Evolutionary conservation across 2,888 invertebrate species (phyloP).

Genomic region (Zygogramma bicolorata): DNA sequence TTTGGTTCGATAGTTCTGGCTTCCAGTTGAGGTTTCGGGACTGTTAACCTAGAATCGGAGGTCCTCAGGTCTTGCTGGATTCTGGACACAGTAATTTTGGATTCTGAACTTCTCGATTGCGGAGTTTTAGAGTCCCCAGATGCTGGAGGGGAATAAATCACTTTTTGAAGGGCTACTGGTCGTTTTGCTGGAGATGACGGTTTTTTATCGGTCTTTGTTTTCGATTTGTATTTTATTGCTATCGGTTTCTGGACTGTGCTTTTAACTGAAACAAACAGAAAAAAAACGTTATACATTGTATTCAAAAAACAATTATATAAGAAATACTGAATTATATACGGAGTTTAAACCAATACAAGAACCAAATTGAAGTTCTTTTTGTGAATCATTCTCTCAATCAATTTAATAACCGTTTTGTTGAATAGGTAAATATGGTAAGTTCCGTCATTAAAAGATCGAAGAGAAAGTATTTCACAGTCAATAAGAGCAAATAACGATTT

Average conservation of each 20-base stretch:
- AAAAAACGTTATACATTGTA: too few relatives aligned
- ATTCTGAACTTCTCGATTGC: constrained; percentile 5
- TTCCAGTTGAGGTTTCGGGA: not conserved
- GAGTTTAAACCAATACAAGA: too few relatives aligned
- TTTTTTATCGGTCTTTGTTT: constrained; percentile 42
- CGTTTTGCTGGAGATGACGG: constrained; percentile 40
- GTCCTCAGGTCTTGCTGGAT: not conserved
- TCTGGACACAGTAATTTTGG: not conserved
- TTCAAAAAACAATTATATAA: too few relatives aligned
- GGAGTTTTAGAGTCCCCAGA: constrained; percentile 21
- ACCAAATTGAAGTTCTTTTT: too few relatives aligned
- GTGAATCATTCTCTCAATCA: too few relatives aligned
- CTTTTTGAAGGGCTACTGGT: constrained; percentile 44
- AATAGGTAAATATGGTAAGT: too few relatives aligned
- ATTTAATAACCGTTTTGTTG: too few relatives aligned
- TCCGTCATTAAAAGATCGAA: too few relatives aligned
- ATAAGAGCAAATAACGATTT: too few relatives aligned
- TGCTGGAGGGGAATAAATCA: constrained; percentile 44
- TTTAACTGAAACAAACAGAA: constrained; percentile 58
- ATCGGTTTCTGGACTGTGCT: constrained; percentile 69
- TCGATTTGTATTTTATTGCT: constrained; percentile 66
- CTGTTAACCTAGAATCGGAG: not conserved
- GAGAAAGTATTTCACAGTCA: too few relatives aligned
- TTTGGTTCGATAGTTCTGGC: not conserved
- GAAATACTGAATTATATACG: too few relatives aligned